phyloP scores from a whole-genome alignment of 2,797 vertebrate genomes.

The Hyperoplus lanceolatus region DNA sequence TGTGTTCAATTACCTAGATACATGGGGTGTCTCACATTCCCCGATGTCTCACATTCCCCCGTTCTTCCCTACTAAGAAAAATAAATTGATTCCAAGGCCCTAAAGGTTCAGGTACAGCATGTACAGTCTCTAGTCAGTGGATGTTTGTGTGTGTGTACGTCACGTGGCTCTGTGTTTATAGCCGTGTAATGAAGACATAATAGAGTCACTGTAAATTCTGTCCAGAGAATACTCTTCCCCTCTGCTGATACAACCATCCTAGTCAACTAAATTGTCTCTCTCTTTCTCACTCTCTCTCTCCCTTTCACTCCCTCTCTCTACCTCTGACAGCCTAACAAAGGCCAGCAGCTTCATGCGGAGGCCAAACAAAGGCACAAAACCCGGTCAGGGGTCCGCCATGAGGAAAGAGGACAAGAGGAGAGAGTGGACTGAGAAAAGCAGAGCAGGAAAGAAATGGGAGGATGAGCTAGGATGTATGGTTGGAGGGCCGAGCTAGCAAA shows the following conservation, averaged over 20 bases:
- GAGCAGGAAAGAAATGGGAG: slow-evolving; percentile 43
- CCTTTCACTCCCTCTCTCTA: slow-evolving; percentile 49
- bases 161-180: slow-evolving; percentile 28
- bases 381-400: slow-evolving; percentile 63
- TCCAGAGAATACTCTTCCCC: slow-evolving; percentile 27
- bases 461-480: slow-evolving; percentile 49
- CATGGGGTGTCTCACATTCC: too few relatives aligned
- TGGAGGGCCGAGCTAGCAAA: slow-evolving; percentile 43
- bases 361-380: slow-evolving; percentile 76
- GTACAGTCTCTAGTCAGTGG: not conserved
- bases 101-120: not conserved
- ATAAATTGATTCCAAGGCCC: not conserved
- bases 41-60: too few relatives aligned
- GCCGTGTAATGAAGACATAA: slow-evolving; percentile 48
- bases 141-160: not conserved
- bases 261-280: slow-evolving; percentile 49
- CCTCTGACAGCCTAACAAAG: slow-evolving; percentile 78
- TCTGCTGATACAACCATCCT: slow-evolving; percentile 33
- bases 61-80: not conserved
- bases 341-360: slow-evolving; percentile 67
- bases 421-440: slow-evolving; percentile 47
- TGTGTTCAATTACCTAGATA: too few relatives aligned
- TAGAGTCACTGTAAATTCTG: slow-evolving; percentile 44
- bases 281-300: slow-evolving; percentile 39
- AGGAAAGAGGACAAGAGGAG: slow-evolving; percentile 49